phyloP scores from a whole-genome alignment of 2,113 vertebrate species.

The Halichoeres trimaculatus region DNA sequence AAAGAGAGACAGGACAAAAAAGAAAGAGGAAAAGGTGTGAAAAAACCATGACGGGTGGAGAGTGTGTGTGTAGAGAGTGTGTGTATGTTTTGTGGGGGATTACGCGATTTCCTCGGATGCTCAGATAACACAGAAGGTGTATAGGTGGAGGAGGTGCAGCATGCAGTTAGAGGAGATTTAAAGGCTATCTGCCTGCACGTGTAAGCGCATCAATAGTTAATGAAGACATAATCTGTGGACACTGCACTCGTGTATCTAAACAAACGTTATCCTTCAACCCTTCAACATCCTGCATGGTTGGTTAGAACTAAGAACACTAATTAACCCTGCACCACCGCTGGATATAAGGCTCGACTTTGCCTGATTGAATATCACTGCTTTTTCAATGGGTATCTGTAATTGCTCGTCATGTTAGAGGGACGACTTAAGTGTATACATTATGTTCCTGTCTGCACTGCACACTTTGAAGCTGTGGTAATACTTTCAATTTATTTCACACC shows the following conservation, averaged over 20 bases:
- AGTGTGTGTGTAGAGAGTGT: slow-evolving; percentile 31
- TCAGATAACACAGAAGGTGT: slow-evolving; percentile 48
- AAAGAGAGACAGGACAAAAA: slow-evolving; percentile 29
- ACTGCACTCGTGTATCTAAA: slow-evolving; percentile 67
- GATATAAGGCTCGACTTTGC: slow-evolving; percentile 62
- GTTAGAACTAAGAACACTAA: slow-evolving; percentile 72
- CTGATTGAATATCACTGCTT: slow-evolving; percentile 70
- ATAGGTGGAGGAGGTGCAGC: slow-evolving; percentile 22
- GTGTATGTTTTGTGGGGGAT: slow-evolving; percentile 1
- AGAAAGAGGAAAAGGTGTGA: not conserved
- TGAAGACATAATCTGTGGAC: slow-evolving; percentile 77
- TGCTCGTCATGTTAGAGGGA: slow-evolving; percentile 70
- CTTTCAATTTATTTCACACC: slow-evolving; percentile 80
- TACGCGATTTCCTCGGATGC: slow-evolving; percentile 51
- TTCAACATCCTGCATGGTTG: slow-evolving; percentile 72
- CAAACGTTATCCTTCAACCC: slow-evolving; percentile 77
- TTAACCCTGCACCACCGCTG: slow-evolving; percentile 68
- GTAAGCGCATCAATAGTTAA: slow-evolving; percentile 76
- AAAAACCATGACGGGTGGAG: not conserved
- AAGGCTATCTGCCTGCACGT: slow-evolving; percentile 36
- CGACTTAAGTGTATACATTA: slow-evolving; percentile 66
- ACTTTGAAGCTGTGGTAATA: slow-evolving; percentile 52
- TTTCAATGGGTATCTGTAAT: slow-evolving; percentile 69
- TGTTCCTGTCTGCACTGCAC: slow-evolving; percentile 60
- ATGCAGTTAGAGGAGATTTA: slow-evolving; percentile 42